Percentiles rank a stretch among this genome's conserved stretches.
Evolutionary conservation across 1,140 invertebrate genomes (phyloP).

Genomic region (Lasaia peninsularis): DNA sequence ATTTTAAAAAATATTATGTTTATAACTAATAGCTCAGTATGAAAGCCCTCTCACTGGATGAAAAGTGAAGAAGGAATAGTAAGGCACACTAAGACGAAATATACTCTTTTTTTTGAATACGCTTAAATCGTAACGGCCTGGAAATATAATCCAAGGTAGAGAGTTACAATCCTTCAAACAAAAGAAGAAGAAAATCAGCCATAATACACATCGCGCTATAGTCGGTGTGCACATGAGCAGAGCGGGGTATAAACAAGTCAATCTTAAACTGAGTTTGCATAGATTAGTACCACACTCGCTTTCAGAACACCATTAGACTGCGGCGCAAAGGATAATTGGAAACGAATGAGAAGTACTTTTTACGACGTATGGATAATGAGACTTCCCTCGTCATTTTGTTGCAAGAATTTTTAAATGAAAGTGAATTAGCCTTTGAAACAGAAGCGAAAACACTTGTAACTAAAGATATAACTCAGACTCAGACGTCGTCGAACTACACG

Average conservation of each 20-base stretch:
- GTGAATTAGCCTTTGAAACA: slow-evolving; percentile 12
- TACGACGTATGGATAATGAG: slow-evolving; percentile 4
- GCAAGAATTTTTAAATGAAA: slow-evolving; percentile 19
- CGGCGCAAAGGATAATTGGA: slow-evolving; percentile 13
- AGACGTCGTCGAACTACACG: too few relatives aligned
- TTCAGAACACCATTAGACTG: background rate
- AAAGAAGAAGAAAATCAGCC: too few relatives aligned
- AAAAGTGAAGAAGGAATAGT: too few relatives aligned
- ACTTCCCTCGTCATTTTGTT: slow-evolving; percentile 12
- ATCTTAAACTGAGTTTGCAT: slow-evolving; percentile 52
- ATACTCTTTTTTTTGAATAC: too few relatives aligned
- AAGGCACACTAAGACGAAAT: too few relatives aligned
- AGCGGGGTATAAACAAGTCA: slow-evolving; percentile 50
- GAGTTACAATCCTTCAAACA: too few relatives aligned
- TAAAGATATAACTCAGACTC: too few relatives aligned
- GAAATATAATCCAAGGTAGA: too few relatives aligned
- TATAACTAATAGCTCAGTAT: too few relatives aligned
- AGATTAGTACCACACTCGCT: slow-evolving; percentile 35
- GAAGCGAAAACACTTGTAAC: background rate
- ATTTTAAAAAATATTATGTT: too few relatives aligned
- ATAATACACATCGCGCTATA: slow-evolving; percentile 2
- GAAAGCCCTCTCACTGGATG: too few relatives aligned
- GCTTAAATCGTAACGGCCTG: too few relatives aligned
- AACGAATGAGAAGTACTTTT: background rate
- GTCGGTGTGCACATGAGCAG: slow-evolving; percentile 17